A percentile compares a stretch with the other conserved stretches of the same genome.
phyloP scores from a whole-genome alignment of 2,797 vertebrate species.

The Rhynchonycteris naso region DNA sequence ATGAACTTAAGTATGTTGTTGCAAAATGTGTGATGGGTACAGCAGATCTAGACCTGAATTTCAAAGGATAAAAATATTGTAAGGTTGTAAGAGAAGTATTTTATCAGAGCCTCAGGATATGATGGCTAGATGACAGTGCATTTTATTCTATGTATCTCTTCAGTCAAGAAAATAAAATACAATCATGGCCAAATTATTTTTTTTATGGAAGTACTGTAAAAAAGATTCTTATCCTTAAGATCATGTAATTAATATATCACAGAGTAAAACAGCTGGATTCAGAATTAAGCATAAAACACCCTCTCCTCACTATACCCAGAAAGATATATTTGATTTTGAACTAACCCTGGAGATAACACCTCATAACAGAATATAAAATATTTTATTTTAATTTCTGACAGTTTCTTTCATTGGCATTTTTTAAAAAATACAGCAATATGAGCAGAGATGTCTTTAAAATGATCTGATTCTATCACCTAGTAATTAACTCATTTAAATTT shows the following conservation, averaged over 20 bases:
- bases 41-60: background rate
- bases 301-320: background rate
- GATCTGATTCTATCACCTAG: background rate
- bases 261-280: conserved; percentile 8
- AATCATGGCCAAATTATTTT: conserved; percentile 43
- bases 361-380: background rate
- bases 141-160: conserved; percentile 36
- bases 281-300: conserved; percentile 14
- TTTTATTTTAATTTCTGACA: conserved; percentile 39
- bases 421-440: conserved; percentile 1
- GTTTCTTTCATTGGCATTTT: background rate
- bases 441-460: background rate
- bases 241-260: conserved; percentile 56
- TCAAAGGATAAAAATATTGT: conserved; percentile 11
- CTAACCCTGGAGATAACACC: background rate
- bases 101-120: background rate
- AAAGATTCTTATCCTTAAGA: background rate
- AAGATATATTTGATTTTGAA: background rate
- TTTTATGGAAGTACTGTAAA: conserved; percentile 7
- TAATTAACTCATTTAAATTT: background rate
- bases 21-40: background rate
- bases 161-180: conserved; percentile 50
- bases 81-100: background rate
- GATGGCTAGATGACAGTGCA: background rate
- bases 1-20: background rate